Evolutionary conservation across 2,113 vertebrate genomes (phyloP), one percentile per base, ranked within the genome.

Genomic region (Burhinus oedicnemus): DNA sequence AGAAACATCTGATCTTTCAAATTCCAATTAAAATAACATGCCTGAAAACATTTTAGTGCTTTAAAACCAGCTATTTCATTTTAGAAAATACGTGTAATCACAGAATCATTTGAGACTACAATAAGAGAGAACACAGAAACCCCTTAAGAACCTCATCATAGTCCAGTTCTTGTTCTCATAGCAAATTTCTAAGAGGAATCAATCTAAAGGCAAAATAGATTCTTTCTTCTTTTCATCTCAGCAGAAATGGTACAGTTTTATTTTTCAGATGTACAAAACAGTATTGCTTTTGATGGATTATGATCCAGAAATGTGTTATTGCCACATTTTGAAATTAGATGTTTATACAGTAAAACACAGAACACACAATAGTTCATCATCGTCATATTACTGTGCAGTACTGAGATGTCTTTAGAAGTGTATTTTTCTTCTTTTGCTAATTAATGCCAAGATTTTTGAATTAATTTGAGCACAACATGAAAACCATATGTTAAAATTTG

Each of bases 401-500:
- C 89, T 82, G 47, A 89, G n/a, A 97, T 85, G 49, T 90, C 86
- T 97, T 93, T 83, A 65, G 64, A 96, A 93, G 11, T 81, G 12
- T 26, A 34, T 83, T 96, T 89, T 96, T 91, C 76, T 83, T 92
- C 79, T 95, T 76, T 92, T 95, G 89, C n/a, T 97, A 95, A 97
- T 97, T 95, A 96, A 96, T 87, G 89, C 44, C 85, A 96, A 97
- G 60, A 79, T 90, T 95, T 95, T 87, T 18, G 92, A 97, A 95
- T 84, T 29, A 94, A 93, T 95, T 95, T 96, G 64, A 90, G 36
- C 91, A 79, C 44, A 97, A 95, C 77, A 95, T 79, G 76, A 92
- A 97, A 98, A 97, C 70, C 89, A 95, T 96, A 97, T 97, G 95
- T 94, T 94, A 93, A 94, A 96, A 96, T 93, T 44, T 89, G 80